phyloP scores from a whole-genome alignment of 2,888 invertebrate genomes.

The Sylvicola cinctus region DNA sequence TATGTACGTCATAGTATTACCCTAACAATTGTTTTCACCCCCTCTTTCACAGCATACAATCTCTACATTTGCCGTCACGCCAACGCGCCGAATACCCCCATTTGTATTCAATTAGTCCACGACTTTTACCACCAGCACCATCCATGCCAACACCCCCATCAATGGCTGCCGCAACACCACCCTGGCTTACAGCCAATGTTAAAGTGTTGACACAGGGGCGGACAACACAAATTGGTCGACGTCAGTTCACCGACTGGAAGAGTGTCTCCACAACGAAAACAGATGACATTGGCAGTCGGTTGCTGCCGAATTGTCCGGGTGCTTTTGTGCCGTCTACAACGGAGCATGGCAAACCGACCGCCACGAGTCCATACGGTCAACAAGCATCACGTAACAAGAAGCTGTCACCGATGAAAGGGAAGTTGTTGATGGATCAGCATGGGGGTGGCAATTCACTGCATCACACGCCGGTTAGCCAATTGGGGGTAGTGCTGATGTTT shows the following conservation, averaged over 20 bases:
- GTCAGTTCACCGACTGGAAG: slow-evolving; percentile 9
- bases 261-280: slow-evolving; percentile 5
- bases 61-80: too few species aligned
- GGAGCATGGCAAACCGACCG: not conserved
- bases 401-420: slow-evolving; percentile 7
- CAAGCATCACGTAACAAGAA: not conserved
- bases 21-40: too few species aligned
- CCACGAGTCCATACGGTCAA: not conserved
- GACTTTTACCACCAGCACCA: slow-evolving; percentile 3
- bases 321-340: not conserved
- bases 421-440: slow-evolving; percentile 9
- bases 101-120: slow-evolving; percentile 3
- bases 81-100: too few species aligned
- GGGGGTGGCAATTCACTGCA: slow-evolving; percentile 5
- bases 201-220: slow-evolving; percentile 7
- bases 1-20: too few species aligned
- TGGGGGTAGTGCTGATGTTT: too few species aligned
- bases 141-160: too few species aligned
- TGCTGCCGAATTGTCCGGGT: slow-evolving; percentile 10
- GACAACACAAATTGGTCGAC: slow-evolving; percentile 6
- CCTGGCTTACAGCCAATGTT: slow-evolving; percentile 7
- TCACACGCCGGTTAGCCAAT: slow-evolving; percentile 8
- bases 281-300: slow-evolving; percentile 7
- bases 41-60: too few species aligned
- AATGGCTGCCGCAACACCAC: slow-evolving; percentile 6